These are phyloP conservation scores for Epistrophe grossulariae DNA, from an alignment of 2,888 invertebrate genomes.

Conservation along the genomic window DNA sequence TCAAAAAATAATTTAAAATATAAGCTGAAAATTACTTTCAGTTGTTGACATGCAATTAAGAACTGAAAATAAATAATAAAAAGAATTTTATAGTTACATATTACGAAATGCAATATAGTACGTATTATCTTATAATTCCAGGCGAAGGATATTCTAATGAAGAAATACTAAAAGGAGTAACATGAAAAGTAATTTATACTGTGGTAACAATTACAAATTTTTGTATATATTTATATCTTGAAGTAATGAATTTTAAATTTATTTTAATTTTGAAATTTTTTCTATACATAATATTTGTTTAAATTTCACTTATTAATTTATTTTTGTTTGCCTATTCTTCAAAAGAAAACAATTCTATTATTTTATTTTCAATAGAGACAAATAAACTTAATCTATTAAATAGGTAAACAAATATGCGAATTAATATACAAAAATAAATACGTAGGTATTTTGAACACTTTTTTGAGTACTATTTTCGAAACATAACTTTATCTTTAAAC, in stretches of 20 bases:
- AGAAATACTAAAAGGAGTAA: constrained; percentile 58
- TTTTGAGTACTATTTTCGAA: background rate
- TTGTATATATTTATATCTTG: background rate
- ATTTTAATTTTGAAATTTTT: background rate
- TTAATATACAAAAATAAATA: background rate
- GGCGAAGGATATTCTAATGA: constrained; percentile 60
- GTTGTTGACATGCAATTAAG: background rate
- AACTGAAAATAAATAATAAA: background rate
- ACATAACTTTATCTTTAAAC: too few relatives aligned
- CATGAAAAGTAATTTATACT: constrained; percentile 36
- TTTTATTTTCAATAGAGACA: background rate
- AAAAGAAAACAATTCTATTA: background rate
- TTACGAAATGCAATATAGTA: constrained; percentile 40
- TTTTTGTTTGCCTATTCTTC: background rate
- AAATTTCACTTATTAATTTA: background rate
- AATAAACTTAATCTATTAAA: background rate
- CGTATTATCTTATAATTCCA: constrained; percentile 63
- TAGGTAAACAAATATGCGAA: background rate
- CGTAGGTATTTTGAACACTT: background rate
- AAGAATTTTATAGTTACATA: constrained; percentile 4
- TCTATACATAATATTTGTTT: background rate
- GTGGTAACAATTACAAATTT: constrained; percentile 28
- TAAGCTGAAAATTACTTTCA: background rate
- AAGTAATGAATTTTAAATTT: background rate
- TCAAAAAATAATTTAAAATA: background rate